A percentile compares a stretch with the other conserved stretches of the same genome.
phyloP scores from a whole-genome alignment of 2,797 vertebrate genomes.

The Falco novaeseelandiae region DNA sequence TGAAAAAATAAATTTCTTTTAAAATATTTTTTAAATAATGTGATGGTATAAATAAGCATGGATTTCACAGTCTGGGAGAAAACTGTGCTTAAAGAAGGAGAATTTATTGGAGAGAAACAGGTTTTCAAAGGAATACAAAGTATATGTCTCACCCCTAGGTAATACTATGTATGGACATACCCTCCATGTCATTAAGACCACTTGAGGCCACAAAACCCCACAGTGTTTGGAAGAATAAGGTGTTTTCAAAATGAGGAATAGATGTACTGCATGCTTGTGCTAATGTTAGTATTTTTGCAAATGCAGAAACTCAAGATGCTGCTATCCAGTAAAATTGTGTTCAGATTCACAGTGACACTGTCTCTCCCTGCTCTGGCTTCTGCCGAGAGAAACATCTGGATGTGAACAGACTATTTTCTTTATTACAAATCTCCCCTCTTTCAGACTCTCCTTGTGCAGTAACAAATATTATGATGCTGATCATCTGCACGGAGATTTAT shows the following conservation, averaged over 20 bases:
- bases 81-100: not conserved
- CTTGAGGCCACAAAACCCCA: not conserved
- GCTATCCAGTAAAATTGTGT: not conserved
- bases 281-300: not conserved
- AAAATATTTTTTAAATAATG: not conserved
- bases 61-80: not conserved
- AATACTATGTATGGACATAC: not conserved
- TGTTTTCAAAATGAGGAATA: not conserved
- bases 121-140: not conserved
- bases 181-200: not conserved
- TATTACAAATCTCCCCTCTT: not conserved
- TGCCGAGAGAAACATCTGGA: not conserved
- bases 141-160: not conserved
- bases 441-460: not conserved
- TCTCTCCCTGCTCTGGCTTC: not conserved
- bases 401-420: not conserved
- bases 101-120: not conserved
- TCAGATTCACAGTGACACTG: not conserved
- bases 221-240: fast-evolving
- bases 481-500: not conserved
- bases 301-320: not conserved
- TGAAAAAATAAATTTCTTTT: not conserved
- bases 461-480: not conserved
- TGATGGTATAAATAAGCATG: not conserved
- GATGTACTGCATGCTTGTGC: not conserved